Evolutionary conservation across 1,140 invertebrate genomes (phyloP).

Genomic region (Platyura marginata): DNA sequence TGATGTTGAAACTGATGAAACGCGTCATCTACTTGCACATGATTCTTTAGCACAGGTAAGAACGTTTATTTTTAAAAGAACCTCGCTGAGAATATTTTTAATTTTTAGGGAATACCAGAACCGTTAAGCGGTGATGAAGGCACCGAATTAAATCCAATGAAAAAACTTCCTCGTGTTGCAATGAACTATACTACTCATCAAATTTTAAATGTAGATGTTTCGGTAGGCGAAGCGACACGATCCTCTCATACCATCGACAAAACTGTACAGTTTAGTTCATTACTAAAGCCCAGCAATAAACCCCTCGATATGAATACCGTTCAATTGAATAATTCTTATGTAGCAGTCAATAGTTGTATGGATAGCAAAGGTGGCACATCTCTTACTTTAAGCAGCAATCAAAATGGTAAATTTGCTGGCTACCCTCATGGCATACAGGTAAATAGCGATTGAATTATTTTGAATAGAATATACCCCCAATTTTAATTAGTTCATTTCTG

Average conservation of each 20-base stretch:
- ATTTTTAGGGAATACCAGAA: too few species aligned
- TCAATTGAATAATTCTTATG: not conserved
- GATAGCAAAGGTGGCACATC: not conserved
- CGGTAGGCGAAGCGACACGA: not conserved
- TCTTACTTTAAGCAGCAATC: not conserved
- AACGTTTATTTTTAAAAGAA: not conserved
- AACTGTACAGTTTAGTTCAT: not conserved
- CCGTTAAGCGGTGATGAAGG: not conserved
- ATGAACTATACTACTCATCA: not conserved
- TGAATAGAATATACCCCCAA: too few species aligned
- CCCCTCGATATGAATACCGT: not conserved
- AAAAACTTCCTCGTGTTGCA: not conserved
- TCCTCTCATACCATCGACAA: not conserved
- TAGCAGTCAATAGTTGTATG: not conserved
- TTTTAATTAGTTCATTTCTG: too few species aligned
- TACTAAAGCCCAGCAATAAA: not conserved
- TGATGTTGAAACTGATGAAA: not conserved
- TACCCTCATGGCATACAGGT: not conserved
- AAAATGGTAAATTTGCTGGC: not conserved
- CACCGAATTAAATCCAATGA: not conserved
- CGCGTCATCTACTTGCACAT: conserved; percentile 1
- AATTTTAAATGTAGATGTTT: not conserved
- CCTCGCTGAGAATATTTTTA: not conserved
- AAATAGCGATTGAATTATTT: not conserved
- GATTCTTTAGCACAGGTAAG: conserved; percentile 1